These are phyloP conservation scores for Stylophora pistillata DNA, from an alignment of 64 coral and sea anemone species.

Conservation along the genomic window DNA sequence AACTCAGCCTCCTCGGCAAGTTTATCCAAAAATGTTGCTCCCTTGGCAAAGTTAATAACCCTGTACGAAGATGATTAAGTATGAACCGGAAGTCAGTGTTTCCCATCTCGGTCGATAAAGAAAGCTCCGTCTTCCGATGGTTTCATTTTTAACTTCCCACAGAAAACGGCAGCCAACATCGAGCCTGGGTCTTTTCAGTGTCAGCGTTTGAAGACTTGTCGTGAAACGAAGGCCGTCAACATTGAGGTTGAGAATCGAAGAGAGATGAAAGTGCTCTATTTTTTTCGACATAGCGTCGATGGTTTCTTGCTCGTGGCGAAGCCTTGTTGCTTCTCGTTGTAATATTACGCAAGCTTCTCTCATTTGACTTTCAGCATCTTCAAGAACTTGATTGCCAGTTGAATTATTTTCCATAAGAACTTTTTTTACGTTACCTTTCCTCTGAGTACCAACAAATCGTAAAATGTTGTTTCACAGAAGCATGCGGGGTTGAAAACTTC, in stretches of 20 bases:
- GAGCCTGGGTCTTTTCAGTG: slow-evolving; percentile 77
- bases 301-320: slow-evolving; percentile 27
- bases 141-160: slow-evolving; percentile 60
- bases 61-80: slow-evolving; percentile 23
- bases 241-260: slow-evolving; percentile 75
- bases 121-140: not conserved
- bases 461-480: no score
- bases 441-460: no score
- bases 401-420: no score
- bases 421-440: not conserved
- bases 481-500: no score
- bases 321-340: not conserved
- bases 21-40: not conserved
- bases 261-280: not conserved
- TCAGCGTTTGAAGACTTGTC: slow-evolving; percentile 74
- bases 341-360: no score
- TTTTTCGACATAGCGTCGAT: slow-evolving; percentile 6
- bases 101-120: slow-evolving; percentile 44
- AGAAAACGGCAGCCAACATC: slow-evolving; percentile 91
- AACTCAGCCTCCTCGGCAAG: slow-evolving; percentile 10
- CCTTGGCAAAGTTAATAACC: slow-evolving; percentile 8
- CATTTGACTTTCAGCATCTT: no score
- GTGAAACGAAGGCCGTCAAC: slow-evolving; percentile 83
- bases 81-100: slow-evolving; percentile 26
- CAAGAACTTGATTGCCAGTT: no score